phyloP scores from a whole-genome alignment of 2,113 vertebrate species.

The Oreocharis arfaki region DNA sequence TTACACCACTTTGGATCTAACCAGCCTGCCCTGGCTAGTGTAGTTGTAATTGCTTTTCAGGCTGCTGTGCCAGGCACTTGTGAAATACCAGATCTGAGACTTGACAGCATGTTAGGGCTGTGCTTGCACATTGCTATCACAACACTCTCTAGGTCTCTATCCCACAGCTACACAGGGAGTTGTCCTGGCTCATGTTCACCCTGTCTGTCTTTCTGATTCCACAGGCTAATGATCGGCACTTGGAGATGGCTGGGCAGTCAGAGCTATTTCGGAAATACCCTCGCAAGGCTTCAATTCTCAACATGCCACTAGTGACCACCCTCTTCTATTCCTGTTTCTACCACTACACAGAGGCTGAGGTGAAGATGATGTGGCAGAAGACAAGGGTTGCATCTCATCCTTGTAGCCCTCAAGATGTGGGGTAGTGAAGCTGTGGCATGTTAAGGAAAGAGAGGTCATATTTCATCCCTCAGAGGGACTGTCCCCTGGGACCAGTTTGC shows the following conservation, averaged over 20 bases:
- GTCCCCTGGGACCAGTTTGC: background rate
- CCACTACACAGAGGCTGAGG: constrained; percentile 88
- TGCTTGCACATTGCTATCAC: background rate
- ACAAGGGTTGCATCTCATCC: background rate
- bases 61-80: background rate
- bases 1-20: background rate
- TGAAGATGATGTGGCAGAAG: constrained; percentile 6
- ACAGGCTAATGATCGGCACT: constrained; percentile 82
- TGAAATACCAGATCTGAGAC: background rate
- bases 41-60: background rate
- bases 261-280: constrained; percentile 91
- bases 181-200: background rate
- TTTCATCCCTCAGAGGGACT: background rate
- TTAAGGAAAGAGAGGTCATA: background rate
- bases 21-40: background rate
- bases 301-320: constrained; percentile 93
- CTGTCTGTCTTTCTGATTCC: background rate
- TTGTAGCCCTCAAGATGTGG: background rate
- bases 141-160: background rate
- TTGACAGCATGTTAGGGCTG: background rate
- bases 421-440: background rate
- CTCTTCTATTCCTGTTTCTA: constrained; percentile 96
- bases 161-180: background rate
- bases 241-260: constrained; percentile 78
- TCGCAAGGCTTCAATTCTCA: constrained; percentile 88